phyloP scores from a whole-genome alignment of 2,113 vertebrate genomes.

The Trachemys scripta region DNA sequence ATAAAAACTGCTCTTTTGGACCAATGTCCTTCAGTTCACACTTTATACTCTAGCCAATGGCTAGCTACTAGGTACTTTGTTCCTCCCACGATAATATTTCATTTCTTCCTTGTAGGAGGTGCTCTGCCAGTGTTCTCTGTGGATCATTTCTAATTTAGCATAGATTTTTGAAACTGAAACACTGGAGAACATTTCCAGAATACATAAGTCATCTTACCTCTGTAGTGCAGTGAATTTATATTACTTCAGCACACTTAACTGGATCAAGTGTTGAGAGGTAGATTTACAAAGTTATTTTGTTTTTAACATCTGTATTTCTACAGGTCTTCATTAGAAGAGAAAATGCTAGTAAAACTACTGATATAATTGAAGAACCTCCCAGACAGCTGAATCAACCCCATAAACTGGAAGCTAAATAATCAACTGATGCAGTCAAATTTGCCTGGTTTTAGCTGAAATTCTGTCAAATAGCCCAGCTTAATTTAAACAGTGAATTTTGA shows the following conservation, averaged over 20 bases:
- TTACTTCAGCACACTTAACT: not conserved
- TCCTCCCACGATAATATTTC: too few relatives aligned
- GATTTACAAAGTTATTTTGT: too few relatives aligned
- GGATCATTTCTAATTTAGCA: not conserved
- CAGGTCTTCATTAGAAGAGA: not conserved
- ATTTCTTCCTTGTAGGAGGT: not conserved
- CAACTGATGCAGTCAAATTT: not conserved
- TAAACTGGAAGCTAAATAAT: not conserved
- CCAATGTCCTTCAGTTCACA: not conserved
- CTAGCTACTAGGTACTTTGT: too few relatives aligned
- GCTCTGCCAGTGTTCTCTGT: not conserved
- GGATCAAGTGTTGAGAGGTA: not conserved
- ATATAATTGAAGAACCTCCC: not conserved
- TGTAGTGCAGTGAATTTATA: not conserved
- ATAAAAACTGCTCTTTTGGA: not conserved
- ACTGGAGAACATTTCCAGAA: not conserved
- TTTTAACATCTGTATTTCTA: too few relatives aligned
- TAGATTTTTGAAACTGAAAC: not conserved
- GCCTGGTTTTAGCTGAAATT: not conserved
- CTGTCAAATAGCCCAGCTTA: too few relatives aligned
- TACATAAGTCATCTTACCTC: not conserved
- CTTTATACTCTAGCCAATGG: not conserved
- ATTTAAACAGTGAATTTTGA: too few relatives aligned
- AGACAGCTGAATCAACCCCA: not conserved
- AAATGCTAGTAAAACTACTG: not conserved